Evolutionary conservation across 2,113 vertebrate species (phyloP), one percentile per base, ranked within the genome.

Genomic region (Ginglymostoma cirratum): DNA sequence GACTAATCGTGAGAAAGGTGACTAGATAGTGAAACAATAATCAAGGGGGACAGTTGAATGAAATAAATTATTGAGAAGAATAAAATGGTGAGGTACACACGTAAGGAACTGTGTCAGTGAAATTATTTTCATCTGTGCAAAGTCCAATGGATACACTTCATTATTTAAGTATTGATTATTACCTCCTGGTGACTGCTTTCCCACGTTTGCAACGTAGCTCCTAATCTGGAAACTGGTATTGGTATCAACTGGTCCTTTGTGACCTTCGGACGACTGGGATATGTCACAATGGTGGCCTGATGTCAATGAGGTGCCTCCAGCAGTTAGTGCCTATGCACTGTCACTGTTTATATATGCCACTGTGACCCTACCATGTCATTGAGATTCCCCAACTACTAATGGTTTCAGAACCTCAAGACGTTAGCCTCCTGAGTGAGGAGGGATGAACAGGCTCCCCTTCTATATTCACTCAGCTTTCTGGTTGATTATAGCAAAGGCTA

Each of bases 241-340:
- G 66, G 34, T 34, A 93, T 66, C 21, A 66, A 93, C 55, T 19
- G n/a, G 38, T 66, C 89, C 89, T 93, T 93, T 93, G 61, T 93
- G 89, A 93, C 21, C 52, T 12, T 93, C 15, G 14, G 27, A 4
- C 30, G 14, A 27, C 27, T 61, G 87, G 0, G 19, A n/a, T 7
- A 66, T 93, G 89, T 93, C 89, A 93, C 89, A 93, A 93, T 66
- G 89, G 61, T 34, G 19, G 21, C 17, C 23, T 93, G 89, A 93
- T n/a, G n/a, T 93, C 89, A 93, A 1, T 67, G 61, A n/a, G 45
- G 2, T 65, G 27, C 23, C 52, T 65, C 61, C 55, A 90, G 12
- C 34, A 80, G 76, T 42, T 42, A 45, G 19, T 83, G 24, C 27
- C 72, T 12, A 12, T 61, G 48, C 87, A 34, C 17, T 38, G 6